Evolutionary conservation across 2,113 vertebrate species (phyloP).

Genomic region (Leptosomus discolor): DNA sequence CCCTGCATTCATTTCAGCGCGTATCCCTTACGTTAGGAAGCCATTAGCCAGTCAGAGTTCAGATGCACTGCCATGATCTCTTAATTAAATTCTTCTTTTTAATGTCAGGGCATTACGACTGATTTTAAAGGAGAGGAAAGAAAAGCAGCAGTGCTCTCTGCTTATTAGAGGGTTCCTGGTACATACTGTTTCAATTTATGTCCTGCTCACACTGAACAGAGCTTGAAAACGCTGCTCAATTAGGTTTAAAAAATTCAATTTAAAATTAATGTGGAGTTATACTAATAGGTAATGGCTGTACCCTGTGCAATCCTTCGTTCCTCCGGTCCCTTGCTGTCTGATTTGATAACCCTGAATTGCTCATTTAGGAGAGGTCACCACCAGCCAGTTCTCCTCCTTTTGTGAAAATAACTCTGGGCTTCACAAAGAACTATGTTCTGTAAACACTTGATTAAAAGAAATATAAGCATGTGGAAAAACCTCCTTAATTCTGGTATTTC

Average conservation of each 20-base stretch:
- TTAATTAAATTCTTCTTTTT: conserved; percentile 67
- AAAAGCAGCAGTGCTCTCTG: conserved; percentile 34
- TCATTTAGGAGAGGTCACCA: conserved; percentile 54
- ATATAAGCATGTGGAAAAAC: not conserved
- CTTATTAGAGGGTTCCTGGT: conserved; percentile 51
- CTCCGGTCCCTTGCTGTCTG: conserved; percentile 52
- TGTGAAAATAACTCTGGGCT: conserved; percentile 9
- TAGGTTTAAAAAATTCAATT: conserved; percentile 66
- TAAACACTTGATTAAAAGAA: conserved; percentile 28
- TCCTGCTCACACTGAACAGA: conserved; percentile 61
- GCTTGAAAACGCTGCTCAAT: conserved; percentile 59
- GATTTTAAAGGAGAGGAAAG: conserved; percentile 30
- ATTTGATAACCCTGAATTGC: conserved; percentile 56
- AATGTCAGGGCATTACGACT: conserved; percentile 46
- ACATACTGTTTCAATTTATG: conserved; percentile 64
- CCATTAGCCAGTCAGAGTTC: conserved; percentile 47
- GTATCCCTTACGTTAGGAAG: not conserved
- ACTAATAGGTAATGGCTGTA: conserved; percentile 60
- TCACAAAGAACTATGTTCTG: not conserved
- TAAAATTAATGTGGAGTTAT: conserved; percentile 66
- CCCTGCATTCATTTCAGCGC: not conserved
- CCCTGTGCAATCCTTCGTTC: not conserved
- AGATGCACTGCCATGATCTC: conserved; percentile 16
- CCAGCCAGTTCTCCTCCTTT: not conserved
- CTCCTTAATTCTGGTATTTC: not conserved